These are phyloP conservation scores for Ecdyonurus torrentis DNA, from an alignment of 2,888 invertebrate species.

Conservation along the genomic window DNA sequence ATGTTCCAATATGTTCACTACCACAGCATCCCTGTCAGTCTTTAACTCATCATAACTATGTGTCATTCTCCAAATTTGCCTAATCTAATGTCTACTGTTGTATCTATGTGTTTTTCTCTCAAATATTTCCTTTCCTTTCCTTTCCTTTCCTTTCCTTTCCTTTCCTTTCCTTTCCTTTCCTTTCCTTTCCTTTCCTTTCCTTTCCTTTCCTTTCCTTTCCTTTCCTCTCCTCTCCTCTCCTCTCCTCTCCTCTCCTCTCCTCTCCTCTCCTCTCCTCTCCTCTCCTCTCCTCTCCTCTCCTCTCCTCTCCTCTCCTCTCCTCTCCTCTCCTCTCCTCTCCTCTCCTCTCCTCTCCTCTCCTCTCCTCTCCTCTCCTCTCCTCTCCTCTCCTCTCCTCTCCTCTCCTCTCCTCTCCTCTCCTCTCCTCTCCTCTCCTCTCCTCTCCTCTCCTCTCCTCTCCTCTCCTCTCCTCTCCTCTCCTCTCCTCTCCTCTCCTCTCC, in stretches of 20 bases:
- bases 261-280: neutral
- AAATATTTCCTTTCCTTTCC: no score
- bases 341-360: neutral
- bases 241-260: neutral
- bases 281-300: neutral
- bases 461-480: no score
- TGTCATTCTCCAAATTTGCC: no score
- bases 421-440: neutral
- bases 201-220: neutral
- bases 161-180: neutral
- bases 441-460: no score
- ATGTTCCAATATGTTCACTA: no score
- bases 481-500: no score
- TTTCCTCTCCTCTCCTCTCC: neutral
- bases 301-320: neutral
- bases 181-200: neutral
- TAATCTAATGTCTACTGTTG: no score
- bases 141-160: no score
- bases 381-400: neutral
- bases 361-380: neutral
- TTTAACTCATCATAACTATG: no score
- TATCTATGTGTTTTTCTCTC: no score
- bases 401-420: neutral
- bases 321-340: neutral
- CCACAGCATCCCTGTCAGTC: no score